phyloP scores from a whole-genome alignment of 2,888 invertebrate genomes.

The Carcina quercana region DNA sequence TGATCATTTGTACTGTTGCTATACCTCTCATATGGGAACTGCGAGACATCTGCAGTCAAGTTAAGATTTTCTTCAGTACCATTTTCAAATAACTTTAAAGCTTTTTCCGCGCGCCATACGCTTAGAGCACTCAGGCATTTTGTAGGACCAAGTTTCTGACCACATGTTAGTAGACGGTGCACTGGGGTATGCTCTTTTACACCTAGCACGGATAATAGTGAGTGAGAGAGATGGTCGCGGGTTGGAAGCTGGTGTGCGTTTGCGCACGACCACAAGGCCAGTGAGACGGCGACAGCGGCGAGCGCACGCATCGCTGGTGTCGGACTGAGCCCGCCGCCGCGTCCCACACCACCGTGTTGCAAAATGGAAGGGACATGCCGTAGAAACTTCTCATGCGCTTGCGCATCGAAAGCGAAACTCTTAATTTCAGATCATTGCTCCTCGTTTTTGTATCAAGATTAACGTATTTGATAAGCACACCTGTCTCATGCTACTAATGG shows the following conservation, averaged over 20 bases:
- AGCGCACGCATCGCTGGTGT: constrained; percentile 60
- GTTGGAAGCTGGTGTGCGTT: constrained; percentile 19
- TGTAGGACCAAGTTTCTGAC: constrained; percentile 47
- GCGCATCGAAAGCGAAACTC: no score
- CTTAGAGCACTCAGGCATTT: constrained; percentile 75
- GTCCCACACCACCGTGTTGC: constrained; percentile 18
- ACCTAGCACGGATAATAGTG: constrained; percentile 24
- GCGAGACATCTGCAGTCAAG: constrained; percentile 37
- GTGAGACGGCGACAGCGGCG: constrained; percentile 44
- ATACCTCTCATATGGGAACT: constrained; percentile 60
- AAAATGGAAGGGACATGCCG: constrained; percentile 41
- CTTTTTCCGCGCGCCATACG: constrained; percentile 63
- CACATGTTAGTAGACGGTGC: constrained; percentile 34
- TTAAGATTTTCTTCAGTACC: constrained; percentile 22
- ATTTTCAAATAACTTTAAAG: constrained; percentile 24
- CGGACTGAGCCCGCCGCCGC: constrained; percentile 41
- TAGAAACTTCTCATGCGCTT: no score
- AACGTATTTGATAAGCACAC: no score
- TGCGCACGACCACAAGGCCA: constrained; percentile 27
- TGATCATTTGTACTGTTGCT: constrained; percentile 57
- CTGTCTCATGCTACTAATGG: no score
- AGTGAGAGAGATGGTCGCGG: constrained; percentile 12
- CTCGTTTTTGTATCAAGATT: no score
- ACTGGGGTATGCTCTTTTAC: constrained; percentile 22
- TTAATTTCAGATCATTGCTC: no score